These are phyloP conservation scores for Malurus cyaneus DNA, from an alignment of 2,113 vertebrate species.

Conservation along the genomic window DNA sequence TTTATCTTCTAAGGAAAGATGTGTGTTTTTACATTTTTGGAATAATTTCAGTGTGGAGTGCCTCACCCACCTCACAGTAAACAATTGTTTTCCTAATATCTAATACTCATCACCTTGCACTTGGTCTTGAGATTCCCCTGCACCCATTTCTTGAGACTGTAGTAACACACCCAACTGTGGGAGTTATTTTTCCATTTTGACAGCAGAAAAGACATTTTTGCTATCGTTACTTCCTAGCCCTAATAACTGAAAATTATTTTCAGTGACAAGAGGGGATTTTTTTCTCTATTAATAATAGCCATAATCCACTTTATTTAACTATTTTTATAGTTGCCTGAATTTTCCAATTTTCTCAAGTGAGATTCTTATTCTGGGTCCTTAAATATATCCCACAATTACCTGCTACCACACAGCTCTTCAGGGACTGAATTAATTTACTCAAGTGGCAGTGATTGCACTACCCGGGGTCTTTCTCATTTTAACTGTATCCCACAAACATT, in stretches of 20 bases:
- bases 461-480: not conserved
- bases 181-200: not conserved
- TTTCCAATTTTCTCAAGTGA: not conserved
- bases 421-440: not conserved
- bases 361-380: not conserved
- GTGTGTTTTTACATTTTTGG: not conserved
- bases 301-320: not conserved
- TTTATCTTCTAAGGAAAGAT: not conserved
- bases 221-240: not conserved
- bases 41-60: not conserved
- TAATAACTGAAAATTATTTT: not conserved
- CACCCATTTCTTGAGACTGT: not conserved
- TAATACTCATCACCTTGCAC: not conserved
- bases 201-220: not conserved
- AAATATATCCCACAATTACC: accelerated
- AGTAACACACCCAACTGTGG: not conserved
- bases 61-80: too few relatives aligned
- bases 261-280: not conserved
- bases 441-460: not conserved
- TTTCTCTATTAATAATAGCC: not conserved
- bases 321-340: not conserved
- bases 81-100: too few relatives aligned
- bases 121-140: too few relatives aligned
- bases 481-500: not conserved
- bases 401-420: not conserved